phyloP scores from a whole-genome alignment of 2,888 invertebrate genomes.

The Autographa gamma region DNA sequence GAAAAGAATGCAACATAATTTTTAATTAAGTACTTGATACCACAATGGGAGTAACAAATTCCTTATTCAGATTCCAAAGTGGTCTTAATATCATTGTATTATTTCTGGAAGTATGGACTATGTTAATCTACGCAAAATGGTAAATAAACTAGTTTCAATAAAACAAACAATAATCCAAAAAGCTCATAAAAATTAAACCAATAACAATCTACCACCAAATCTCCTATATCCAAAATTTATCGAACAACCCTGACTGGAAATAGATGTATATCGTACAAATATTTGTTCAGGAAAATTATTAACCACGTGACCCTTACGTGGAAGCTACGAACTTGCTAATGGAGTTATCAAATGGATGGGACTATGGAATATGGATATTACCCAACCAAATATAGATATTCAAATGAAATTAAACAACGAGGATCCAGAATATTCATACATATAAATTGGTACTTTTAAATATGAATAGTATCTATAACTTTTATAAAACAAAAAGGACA shows the following conservation, averaged over 20 bases:
- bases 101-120: too few relatives aligned
- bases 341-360: slow-evolving; percentile 4
- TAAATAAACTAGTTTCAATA: too few relatives aligned
- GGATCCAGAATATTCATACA: slow-evolving; percentile 4
- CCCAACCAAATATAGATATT: neutral
- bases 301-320: slow-evolving; percentile 4
- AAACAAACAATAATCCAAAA: neutral
- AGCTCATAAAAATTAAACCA: neutral
- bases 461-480: neutral
- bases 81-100: too few relatives aligned
- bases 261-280: slow-evolving; percentile 4
- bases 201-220: neutral
- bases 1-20: neutral
- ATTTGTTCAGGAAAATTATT: slow-evolving; percentile 4
- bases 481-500: neutral
- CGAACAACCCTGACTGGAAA: neutral
- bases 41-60: too few relatives aligned
- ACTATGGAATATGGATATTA: slow-evolving; percentile 4
- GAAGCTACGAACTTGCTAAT: slow-evolving; percentile 4
- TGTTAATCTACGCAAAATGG: too few relatives aligned
- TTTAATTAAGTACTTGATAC: neutral
- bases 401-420: slow-evolving; percentile 3
- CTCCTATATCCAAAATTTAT: neutral
- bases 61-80: too few relatives aligned
- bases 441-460: neutral